These are phyloP conservation scores for Dorcus parallelipipedus DNA, from an alignment of 2,888 invertebrate species.

Conservation along the genomic window DNA sequence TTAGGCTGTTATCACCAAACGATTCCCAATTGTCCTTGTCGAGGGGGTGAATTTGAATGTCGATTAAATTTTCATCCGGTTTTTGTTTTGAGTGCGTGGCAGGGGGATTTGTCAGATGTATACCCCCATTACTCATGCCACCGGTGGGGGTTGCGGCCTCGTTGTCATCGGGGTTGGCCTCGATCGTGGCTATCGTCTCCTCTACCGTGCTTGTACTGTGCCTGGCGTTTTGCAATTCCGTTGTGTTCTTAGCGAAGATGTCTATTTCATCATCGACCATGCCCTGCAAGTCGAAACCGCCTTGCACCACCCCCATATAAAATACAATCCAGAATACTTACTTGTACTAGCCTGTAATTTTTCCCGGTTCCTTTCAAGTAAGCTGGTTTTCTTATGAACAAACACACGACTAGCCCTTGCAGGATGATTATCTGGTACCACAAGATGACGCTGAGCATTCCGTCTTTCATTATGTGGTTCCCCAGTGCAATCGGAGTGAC, in stretches of 20 bases:
- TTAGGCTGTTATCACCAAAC: slow-evolving; percentile 3
- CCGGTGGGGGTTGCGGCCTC: neutral
- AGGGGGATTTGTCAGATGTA: slow-evolving; percentile 2
- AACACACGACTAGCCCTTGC: slow-evolving; percentile 56
- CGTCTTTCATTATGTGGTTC: slow-evolving; percentile 49
- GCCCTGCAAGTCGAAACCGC: slow-evolving; percentile 34
- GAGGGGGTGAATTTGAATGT: slow-evolving; percentile 31
- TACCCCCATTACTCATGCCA: neutral
- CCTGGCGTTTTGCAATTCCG: slow-evolving; percentile 10
- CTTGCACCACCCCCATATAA: slow-evolving; percentile 34
- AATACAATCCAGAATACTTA: slow-evolving; percentile 22
- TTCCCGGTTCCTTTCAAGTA: slow-evolving; percentile 45
- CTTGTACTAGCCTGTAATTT: slow-evolving; percentile 38
- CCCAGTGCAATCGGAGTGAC: slow-evolving; percentile 54
- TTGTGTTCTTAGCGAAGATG: slow-evolving; percentile 11
- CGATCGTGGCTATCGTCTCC: neutral
- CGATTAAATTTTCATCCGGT: slow-evolving; percentile 5
- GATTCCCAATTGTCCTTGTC: slow-evolving; percentile 35
- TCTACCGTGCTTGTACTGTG: slow-evolving; percentile 1
- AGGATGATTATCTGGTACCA: slow-evolving; percentile 58
- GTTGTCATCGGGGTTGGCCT: too few species aligned
- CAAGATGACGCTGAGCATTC: slow-evolving; percentile 50
- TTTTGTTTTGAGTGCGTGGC: slow-evolving; percentile 3
- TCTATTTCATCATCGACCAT: slow-evolving; percentile 49
- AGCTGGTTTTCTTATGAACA: slow-evolving; percentile 55